Evolutionary conservation across 1,140 invertebrate species (phyloP), one percentile per base, ranked within the genome.

Genomic region (Achroia grisella): DNA sequence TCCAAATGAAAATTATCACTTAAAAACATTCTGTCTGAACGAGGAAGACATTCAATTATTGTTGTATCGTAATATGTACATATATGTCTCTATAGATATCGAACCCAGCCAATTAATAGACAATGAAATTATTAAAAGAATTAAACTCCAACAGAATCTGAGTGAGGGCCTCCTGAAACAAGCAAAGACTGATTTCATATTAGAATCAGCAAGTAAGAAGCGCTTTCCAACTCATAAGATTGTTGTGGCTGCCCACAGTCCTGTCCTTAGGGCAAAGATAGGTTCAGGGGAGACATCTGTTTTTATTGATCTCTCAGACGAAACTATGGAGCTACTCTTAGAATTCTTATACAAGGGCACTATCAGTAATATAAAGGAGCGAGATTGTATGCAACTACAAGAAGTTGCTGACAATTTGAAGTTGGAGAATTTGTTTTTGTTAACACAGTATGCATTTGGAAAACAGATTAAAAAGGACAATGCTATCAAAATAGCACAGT

Each of bases 311-410:
- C 62, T 72, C 13, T 48, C 14, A 41, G 65, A 80, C 43, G 41
- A 52, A 17, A 55, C 67, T 34, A 65, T 80, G 51, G 55, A 69
- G 10, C 10, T 74, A 5, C 37, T 83, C 10, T n/a, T 83, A 1
- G 42, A 83, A 17, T 80, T 70, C 41, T 37, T 80, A 12, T 79
- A 79, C 28, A 74, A 66, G 8, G 73, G 71, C 2, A 60, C 57
- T 5, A 66, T 80, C 10, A 65, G 66, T 43, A 46, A 77, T 34
- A 44, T 80, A 5, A 27, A 37, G 2, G 52, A 68, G 10, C 40
- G 53, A 30, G 62, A 77, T 23, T 58, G 51, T 30, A 17, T 53
- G 1, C 54, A 62, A 30, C 39, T 81, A 5, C 30, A 76, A 4
- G 52, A 69, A 10, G 47, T 81, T 28, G 63, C 69, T 4, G 44